Percentiles rank a stretch among this genome's conserved stretches.
phyloP scores from a whole-genome alignment of 2,797 vertebrate genomes.

The Epinephelus awoara region DNA sequence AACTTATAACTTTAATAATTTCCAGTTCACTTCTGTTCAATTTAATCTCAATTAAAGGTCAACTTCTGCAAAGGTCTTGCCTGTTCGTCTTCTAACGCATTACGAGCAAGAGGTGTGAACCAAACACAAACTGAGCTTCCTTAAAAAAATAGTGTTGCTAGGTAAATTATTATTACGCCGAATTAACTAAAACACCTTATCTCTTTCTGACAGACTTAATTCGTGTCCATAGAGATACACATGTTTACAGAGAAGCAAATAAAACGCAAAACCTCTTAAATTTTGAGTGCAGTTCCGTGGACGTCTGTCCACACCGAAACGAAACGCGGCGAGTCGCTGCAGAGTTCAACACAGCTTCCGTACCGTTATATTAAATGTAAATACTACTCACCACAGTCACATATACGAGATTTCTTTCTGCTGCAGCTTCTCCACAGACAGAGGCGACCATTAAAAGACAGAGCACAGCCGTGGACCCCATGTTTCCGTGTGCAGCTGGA shows the following conservation, averaged over 20 bases:
- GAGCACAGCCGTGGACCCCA: slow-evolving; percentile 31
- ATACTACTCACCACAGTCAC: slow-evolving; percentile 77
- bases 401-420: slow-evolving; percentile 52
- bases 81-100: not conserved
- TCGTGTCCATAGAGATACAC: rapidly evolving
- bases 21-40: too few relatives aligned
- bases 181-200: not conserved
- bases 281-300: not conserved
- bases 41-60: too few relatives aligned
- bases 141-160: not conserved
- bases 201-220: rapidly evolving
- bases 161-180: not conserved
- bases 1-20: not conserved
- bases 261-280: not conserved
- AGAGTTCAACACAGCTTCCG: not conserved
- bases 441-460: slow-evolving; percentile 24
- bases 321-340: not conserved
- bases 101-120: not conserved
- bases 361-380: not conserved
- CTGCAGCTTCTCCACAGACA: slow-evolving; percentile 32
- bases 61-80: not conserved
- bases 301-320: rapidly evolving
- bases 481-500: slow-evolving; percentile 4
- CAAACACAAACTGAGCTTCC: not conserved
- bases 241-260: not conserved